Evolutionary conservation across 2,888 invertebrate genomes (phyloP), one percentile per base, ranked within the genome.

Genomic region (Cataglyphis livida): DNA sequence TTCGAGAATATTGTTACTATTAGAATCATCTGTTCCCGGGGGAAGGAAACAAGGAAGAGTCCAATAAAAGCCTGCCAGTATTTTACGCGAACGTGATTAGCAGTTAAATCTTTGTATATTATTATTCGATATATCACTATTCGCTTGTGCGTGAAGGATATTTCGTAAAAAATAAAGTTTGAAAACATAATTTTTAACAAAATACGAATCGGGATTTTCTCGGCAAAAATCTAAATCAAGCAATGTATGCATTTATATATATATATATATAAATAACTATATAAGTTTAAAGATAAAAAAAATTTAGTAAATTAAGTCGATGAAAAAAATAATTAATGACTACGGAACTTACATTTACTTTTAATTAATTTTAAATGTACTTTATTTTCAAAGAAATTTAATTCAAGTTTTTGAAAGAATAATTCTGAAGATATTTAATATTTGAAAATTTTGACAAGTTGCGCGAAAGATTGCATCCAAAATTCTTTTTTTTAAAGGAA

Each of bases 1-100:
- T 57, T 41, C n/a, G 25, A 35, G 32, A 79, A 65, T 82, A 82
- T 54, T 65, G 35, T 57, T 75, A 75, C 61, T 62, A 78, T 75
- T 81, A 54, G 38, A 38, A 76, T 57, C 12, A 21, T 41, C 38
- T 21, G 21, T 68, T 32, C 28, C 32, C n/a, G n/a, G 6, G 41
- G 21, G 28, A 25, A 25, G 32, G 9, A 2, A 35, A 21, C 41
- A 78, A 7, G 38, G 21, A n/a, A 6, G n/a, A 21, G 3, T 57
- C 28, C 2, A 32, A 66, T 76, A 21, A 35, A 51, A 51, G 7
- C 1, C 0, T 6, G 18, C 51, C 15, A 12, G n/a, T n/a, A 9
- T 57, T 68, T 68, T 35, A 54, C 6, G n/a, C 51, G 25, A 65
- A 74, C 61, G n/a, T 51, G n/a, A 75, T 78, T 78, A 44, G 21